Evolutionary conservation across 2,888 invertebrate genomes (phyloP).

Genomic region (Dasysyrphus tricinctus): DNA sequence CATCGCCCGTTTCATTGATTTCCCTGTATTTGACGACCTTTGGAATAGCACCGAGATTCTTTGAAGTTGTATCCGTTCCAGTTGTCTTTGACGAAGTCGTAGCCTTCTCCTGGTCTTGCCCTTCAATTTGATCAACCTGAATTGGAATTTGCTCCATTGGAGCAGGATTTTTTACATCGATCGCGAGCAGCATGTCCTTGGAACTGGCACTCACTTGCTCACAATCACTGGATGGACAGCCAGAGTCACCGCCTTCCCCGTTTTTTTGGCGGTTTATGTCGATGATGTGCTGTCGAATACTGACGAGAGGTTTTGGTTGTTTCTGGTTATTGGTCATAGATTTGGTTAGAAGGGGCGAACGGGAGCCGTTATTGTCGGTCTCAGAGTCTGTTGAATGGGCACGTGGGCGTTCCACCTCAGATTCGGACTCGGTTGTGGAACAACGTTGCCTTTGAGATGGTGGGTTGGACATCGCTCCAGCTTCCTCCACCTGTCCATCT

Average conservation of each 20-base stretch:
- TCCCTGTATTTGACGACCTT: constrained; percentile 83
- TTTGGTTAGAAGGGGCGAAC: constrained; percentile 87
- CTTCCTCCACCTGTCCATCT: constrained; percentile 39
- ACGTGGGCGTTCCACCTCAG: constrained; percentile 78
- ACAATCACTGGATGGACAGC: constrained; percentile 83
- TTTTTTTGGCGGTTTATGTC: constrained; percentile 77
- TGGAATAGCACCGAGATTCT: constrained; percentile 84
- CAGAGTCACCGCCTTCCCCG: constrained; percentile 84
- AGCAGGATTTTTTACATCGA: constrained; percentile 80
- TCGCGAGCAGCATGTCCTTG: constrained; percentile 87
- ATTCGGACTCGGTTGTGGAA: constrained; percentile 77
- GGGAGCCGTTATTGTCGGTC: constrained; percentile 88
- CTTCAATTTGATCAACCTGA: constrained; percentile 63
- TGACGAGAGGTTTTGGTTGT: constrained; percentile 58
- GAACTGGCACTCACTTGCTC: constrained; percentile 89
- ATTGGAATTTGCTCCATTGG: constrained; percentile 62
- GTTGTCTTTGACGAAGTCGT: constrained; percentile 81
- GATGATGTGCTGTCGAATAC: constrained; percentile 69
- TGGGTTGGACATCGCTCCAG: constrained; percentile 67
- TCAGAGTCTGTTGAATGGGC: constrained; percentile 85
- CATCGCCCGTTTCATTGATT: constrained; percentile 78
- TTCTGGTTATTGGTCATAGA: constrained; percentile 63
- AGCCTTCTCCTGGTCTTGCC: constrained; percentile 76
- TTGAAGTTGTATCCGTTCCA: constrained; percentile 73
- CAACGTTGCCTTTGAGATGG: constrained; percentile 59